Conservation (phyloP, 1,140 invertebrate species). For the Oryctes rhinoceros region DNA sequence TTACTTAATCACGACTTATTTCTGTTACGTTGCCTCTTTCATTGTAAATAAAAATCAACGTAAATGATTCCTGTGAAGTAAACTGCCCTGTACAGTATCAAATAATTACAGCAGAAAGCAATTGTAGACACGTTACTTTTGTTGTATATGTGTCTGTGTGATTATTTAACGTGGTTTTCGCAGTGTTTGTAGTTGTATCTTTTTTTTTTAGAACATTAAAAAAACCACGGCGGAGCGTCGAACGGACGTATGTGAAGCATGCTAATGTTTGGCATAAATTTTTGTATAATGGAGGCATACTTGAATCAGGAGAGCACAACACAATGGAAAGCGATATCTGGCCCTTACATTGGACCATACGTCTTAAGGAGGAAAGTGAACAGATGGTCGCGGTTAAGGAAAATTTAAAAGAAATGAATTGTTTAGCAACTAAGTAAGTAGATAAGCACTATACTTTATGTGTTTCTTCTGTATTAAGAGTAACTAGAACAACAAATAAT, state of each 20-base stretch:
- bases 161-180: too few relatives aligned
- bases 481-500: too few relatives aligned
- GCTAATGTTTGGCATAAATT: constrained; percentile 48
- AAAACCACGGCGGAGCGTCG: constrained; percentile 46
- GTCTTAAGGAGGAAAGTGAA: constrained; percentile 45
- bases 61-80: too few relatives aligned
- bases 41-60: too few relatives aligned
- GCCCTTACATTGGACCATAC: constrained; percentile 52
- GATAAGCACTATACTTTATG: too few relatives aligned
- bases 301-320: constrained; percentile 44
- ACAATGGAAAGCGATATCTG: constrained; percentile 50
- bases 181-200: neutral
- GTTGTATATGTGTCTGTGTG: too few relatives aligned
- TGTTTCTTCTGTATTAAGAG: too few relatives aligned
- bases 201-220: constrained; percentile 51
- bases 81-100: too few relatives aligned
- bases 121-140: too few relatives aligned
- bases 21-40: too few relatives aligned
- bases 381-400: constrained; percentile 48
- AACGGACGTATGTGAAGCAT: constrained; percentile 44
- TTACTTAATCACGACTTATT: too few relatives aligned
- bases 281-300: constrained; percentile 43
- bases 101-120: too few relatives aligned
- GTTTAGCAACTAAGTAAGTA: constrained; percentile 60
- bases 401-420: constrained; percentile 58